Evolutionary conservation across 2,797 vertebrate genomes (phyloP), one percentile per base, ranked within the genome.

Genomic region (Poeciliopsis gracilis): DNA sequence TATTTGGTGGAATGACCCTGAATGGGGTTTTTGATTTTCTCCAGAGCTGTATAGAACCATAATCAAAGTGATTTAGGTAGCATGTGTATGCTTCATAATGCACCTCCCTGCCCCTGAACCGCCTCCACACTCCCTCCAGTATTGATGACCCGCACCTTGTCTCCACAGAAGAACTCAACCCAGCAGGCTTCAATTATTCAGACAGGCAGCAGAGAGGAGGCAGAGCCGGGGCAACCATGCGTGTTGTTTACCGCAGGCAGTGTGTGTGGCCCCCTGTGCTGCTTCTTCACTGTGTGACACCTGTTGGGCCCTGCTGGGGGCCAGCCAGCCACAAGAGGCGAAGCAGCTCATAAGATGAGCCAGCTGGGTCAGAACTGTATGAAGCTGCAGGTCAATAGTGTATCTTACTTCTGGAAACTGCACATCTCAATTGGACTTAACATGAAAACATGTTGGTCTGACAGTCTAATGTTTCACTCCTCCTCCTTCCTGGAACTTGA

Each of bases 171-270:
- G 57, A 94, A 91, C 91, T 89, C 85, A 84, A 92, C 53, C 91
- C 91, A 85, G 5, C 83, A 76, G 85, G 73, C 85, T 89, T 96
- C 73, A 96, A 95, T 95, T 92, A 95, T 95, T 95, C 87, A 95
- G 77, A 85, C 81, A 73, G 82, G 84, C 87, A 84, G 81, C 86
- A 86, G 86, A 78, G 83, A 77, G 82, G 84, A 90, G 83, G 82
- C 28, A 25, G 70, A 83, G 72, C 82, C 12, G 13, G 82, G 55
- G 89, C 82, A 81, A 86, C 86, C 88, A 89, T 66, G 88, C 79
- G 11, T 80, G 84, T 72, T 79, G 88, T 84, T 91, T 84, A 77
- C 85, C 16, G 2, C 18, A 66, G 61, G 61, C 33, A 38, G 61
- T 0, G 7, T 10, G 33, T 38, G 20, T 57, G 28, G 16, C 61